phyloP scores from a whole-genome alignment of 2,888 invertebrate species.

The Clostera curtula region DNA sequence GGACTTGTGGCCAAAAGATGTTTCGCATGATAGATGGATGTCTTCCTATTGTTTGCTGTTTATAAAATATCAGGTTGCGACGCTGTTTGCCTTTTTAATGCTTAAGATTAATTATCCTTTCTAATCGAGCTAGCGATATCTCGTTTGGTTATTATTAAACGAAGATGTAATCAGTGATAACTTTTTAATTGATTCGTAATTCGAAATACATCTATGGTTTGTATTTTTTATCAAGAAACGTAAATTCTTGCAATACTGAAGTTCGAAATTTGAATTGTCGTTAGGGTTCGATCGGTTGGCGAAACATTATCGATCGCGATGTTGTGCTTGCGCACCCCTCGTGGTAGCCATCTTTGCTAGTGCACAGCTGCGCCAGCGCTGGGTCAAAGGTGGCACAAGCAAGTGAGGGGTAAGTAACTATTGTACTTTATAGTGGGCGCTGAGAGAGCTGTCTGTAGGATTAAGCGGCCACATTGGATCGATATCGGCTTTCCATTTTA shows the following conservation, averaged over 20 bases:
- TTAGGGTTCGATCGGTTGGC: conserved; percentile 19
- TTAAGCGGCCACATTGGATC: conserved; percentile 47
- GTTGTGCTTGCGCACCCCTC: conserved; percentile 52
- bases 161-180: too few species aligned
- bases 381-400: conserved; percentile 56
- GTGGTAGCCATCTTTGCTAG: conserved; percentile 46
- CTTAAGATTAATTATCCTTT: too few species aligned
- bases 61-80: conserved; percentile 30
- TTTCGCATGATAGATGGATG: conserved; percentile 45
- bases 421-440: conserved; percentile 52
- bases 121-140: too few species aligned
- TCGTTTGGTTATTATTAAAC: too few species aligned
- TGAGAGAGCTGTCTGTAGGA: conserved; percentile 46
- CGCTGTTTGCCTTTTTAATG: conserved; percentile 22
- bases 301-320: conserved; percentile 53
- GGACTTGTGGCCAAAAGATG: conserved; percentile 52
- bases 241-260: too few species aligned
- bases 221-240: too few species aligned
- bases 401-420: conserved; percentile 43
- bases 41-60: conserved; percentile 23
- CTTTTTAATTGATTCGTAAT: too few species aligned
- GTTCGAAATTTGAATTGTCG: conserved; percentile 1
- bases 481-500: conserved; percentile 22
- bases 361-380: conserved; percentile 67
- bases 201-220: too few species aligned